Percentiles rank a stretch among this genome's conserved stretches.
Conservation (phyloP, 53 echinoderm and acorn worm genomes). For the Holothuria scabra region DNA sequence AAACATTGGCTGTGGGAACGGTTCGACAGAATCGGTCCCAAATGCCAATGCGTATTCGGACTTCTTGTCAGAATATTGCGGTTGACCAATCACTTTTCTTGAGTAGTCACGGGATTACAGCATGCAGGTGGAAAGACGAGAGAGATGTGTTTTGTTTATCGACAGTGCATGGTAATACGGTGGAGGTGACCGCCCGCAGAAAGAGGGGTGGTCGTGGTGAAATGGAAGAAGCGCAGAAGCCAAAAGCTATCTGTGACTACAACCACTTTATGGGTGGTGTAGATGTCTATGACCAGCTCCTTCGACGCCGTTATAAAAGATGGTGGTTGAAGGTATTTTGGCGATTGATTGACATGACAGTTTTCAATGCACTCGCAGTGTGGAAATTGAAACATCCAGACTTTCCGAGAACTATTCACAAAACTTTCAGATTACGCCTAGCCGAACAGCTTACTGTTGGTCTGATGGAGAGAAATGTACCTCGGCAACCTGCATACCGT, state of each 20-base stretch:
- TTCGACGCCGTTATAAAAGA: not conserved
- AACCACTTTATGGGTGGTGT: too few relatives aligned
- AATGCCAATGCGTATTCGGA: slow-evolving; percentile 19
- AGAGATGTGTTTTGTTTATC: slow-evolving; percentile 26
- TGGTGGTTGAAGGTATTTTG: slow-evolving; percentile 10
- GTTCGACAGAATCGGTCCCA: slow-evolving; percentile 11
- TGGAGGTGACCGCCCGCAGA: not conserved
- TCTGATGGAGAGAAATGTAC: too few relatives aligned
- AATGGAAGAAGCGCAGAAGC: too few relatives aligned
- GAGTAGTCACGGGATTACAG: slow-evolving; percentile 24
- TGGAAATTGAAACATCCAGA: not conserved
- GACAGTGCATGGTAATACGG: too few relatives aligned
- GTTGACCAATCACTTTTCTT: slow-evolving; percentile 14
- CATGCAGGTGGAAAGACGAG: slow-evolving; percentile 44
- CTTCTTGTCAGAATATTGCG: not conserved
- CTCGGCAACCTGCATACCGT: too few relatives aligned
- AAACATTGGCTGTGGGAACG: slow-evolving; percentile 46
- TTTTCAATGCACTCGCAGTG: not conserved
- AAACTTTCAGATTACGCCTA: too few relatives aligned
- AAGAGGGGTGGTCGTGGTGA: slow-evolving; percentile 23
- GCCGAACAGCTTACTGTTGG: too few relatives aligned
- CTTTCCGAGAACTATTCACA: too few relatives aligned
- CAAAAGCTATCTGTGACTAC: too few relatives aligned
- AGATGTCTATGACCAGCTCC: slow-evolving; percentile 11
- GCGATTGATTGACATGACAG: not conserved